Evolutionary conservation across 2,888 invertebrate genomes (phyloP).

Genomic region (Odontocolon sp.): DNA sequence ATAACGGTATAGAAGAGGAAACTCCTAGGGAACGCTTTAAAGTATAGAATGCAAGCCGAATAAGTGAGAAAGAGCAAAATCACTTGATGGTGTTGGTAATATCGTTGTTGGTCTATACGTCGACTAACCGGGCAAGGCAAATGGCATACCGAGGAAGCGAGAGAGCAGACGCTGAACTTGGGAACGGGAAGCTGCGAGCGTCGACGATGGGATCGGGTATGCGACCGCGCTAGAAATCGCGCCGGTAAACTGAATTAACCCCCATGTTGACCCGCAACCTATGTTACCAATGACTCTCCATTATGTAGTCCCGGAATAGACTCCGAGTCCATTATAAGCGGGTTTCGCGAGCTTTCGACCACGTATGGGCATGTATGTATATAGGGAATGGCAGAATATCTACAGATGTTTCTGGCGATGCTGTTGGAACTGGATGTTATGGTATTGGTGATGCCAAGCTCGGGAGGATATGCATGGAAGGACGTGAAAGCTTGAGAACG

Average conservation of each 20-base stretch:
- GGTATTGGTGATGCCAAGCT: no score
- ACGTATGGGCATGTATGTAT: conserved; percentile 35
- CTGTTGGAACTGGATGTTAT: no score
- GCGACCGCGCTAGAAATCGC: conserved; percentile 67
- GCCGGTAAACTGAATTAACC: conserved; percentile 75
- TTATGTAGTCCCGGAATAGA: conserved; percentile 63
- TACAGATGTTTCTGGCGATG: conserved; percentile 8
- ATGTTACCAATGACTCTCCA: conserved; percentile 74
- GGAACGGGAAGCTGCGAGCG: conserved; percentile 31
- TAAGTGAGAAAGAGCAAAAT: neutral
- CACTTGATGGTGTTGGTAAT: neutral
- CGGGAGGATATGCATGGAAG: no score
- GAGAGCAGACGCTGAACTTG: conserved; percentile 52
- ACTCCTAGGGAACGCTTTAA: conserved; percentile 8
- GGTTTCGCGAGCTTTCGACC: conserved; percentile 40
- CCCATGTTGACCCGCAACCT: conserved; percentile 70
- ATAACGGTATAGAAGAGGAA: conserved; percentile 15
- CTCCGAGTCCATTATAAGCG: conserved; percentile 66
- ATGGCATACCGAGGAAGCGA: neutral
- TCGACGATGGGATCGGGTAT: conserved; percentile 40
- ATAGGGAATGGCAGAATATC: conserved; percentile 31
- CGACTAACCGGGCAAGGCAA: neutral
- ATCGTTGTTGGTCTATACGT: neutral
- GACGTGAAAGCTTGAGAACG: conserved; percentile 16
- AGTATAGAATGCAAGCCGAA: conserved; percentile 17